phyloP scores from a whole-genome alignment of 2,113 vertebrate genomes.

The Grallaria varia region DNA sequence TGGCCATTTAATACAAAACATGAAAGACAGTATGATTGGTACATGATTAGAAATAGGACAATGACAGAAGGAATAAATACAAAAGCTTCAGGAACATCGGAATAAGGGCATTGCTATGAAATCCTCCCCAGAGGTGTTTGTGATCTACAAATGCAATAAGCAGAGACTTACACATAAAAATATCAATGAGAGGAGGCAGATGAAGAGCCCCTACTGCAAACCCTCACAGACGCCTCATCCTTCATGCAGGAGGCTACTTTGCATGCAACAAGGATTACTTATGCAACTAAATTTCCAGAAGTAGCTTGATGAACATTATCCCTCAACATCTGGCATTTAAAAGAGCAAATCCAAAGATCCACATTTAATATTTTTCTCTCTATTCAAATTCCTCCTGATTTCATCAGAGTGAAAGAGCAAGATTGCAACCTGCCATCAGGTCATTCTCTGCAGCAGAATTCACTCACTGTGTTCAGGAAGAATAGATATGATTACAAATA shows the following conservation, averaged over 20 bases:
- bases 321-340: slow-evolving; percentile 9
- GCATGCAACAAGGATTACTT: neutral
- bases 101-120: neutral
- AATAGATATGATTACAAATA: slow-evolving; percentile 17
- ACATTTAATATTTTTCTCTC: neutral
- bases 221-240: neutral
- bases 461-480: neutral
- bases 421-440: slow-evolving; percentile 8
- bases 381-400: neutral
- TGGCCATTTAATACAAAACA: neutral
- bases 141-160: neutral
- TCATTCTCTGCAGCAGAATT: neutral
- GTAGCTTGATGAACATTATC: neutral
- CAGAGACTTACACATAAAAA: neutral
- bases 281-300: neutral
- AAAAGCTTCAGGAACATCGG: neutral
- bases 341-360: neutral
- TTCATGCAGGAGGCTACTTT: neutral
- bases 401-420: neutral
- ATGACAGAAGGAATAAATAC: neutral
- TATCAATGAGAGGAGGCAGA: neutral
- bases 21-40: neutral
- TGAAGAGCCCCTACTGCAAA: neutral
- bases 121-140: neutral
- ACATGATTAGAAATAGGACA: neutral